Evolutionary conservation across 92 coral and sea anemone species (phyloP), one percentile per base, ranked within the genome.

Genomic region (Porites cylindrica): DNA sequence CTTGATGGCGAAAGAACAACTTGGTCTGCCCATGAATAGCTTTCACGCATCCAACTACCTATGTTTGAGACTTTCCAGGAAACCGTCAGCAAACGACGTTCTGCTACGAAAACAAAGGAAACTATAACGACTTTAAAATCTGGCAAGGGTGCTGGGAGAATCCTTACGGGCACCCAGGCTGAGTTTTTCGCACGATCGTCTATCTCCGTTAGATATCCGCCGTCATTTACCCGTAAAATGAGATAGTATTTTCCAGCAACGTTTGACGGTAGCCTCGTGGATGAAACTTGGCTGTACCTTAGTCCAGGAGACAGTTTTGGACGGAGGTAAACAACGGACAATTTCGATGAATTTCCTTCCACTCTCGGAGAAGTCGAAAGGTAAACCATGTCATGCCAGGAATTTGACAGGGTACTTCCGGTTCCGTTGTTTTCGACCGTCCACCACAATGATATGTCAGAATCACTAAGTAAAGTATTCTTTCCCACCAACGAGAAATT

Each of bases 351-450:
- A 59, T 82, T 56, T 20, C 52, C 62, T 38, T 84, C 81, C 9
- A 89, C 51, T 11, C 50, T 70, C n/a, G 52, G 70, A 0, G 92
- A 79, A 16, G 75, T 75, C 32, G 96, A 83, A 47, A 93, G 70
- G 50, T 76, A 88, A 47, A 91, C 51, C 32, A 81, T 86, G 87
- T 93, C 96, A 10, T 19, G 53, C 96, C 96, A 93, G 60, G 85
- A 68, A 58, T 83, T 47, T 1, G 17, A 53, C 75, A 83, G 70
- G 20, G 91, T 80, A 38, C 85, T 75, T 75, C 94, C 94, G 2
- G 83, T 62, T 6, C 96, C 96, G 14, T 66, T 80, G 78, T 93
- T 93, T 79, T 68, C 81, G 19, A 93, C 96, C 7, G 60, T 90
- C 96, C 96, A 93, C 9, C 12, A 43, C 17, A 91, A 85, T n/a